Base-by-base conservation (phyloP, 2,888 invertebrate species). In the Scotopteryx bipunctaria region DNA sequence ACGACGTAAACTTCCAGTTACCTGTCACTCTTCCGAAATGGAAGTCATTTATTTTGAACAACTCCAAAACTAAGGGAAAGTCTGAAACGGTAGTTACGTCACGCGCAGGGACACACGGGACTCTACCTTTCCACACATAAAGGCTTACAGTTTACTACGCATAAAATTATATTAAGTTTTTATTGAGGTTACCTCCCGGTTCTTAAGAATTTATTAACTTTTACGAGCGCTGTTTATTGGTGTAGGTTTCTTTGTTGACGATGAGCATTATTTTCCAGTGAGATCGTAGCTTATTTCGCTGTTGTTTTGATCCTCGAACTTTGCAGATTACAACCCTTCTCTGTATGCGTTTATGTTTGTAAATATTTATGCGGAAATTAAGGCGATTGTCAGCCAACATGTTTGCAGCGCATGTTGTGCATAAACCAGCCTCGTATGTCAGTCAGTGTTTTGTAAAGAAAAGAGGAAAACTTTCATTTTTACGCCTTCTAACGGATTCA, bases 401-500 rank as follows among this genome's bases (percentile, higher is more conserved):
- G 46, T 38, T 58, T 40, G 49, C 17, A 19, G 0, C 11, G 25
- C 40, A 41, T 53, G 61, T 59, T 71, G 41, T 53, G 8, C 46
- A 57, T 64, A 45, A 66, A 43, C 45, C 41, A 43, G 54, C 55
- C 17, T 72, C 57, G 76, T 84, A 61, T 75, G 69, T 74, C 74
- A 70, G 70, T 67, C 66, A 43, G 67, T 71, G 76, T 77, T 74
- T 79, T 76, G 73, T 76, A 82, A 82, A 78, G 78, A 76, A 78
- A 78, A 73, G 76, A 78, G 76, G 80, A 81, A 87, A 88, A 88
- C 84, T 88, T 89, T 87, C 86, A 83, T 87, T 88, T 87, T 88
- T 86, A 86, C 88, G 79, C 83, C 81, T 83, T 78, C 87, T 85
- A 86, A 83, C 85, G 86, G 86, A 88, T 89, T 89, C 89, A 90